Conservation (phyloP, 2,888 invertebrate species). For the Antitype chi region DNA sequence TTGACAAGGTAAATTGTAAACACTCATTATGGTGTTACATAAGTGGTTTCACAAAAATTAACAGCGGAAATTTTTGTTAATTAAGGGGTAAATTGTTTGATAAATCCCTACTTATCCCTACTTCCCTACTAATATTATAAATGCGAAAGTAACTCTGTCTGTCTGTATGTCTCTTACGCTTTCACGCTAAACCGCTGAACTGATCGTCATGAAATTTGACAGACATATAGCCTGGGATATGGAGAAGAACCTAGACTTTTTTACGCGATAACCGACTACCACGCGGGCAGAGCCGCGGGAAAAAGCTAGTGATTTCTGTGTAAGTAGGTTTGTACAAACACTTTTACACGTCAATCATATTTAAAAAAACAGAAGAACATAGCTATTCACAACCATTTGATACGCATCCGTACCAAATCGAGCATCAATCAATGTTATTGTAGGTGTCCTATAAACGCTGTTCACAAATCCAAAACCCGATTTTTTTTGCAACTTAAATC, state of each 20-base stretch:
- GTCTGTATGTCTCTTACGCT: too few relatives aligned
- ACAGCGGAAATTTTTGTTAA: background rate
- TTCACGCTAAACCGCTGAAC: too few relatives aligned
- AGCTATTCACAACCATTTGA: background rate
- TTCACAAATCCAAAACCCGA: background rate
- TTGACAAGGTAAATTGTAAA: slow-evolving; percentile 40
- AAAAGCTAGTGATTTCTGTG: too few relatives aligned
- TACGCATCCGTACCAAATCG: background rate
- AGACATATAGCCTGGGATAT: too few relatives aligned
- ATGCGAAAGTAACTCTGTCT: too few relatives aligned
- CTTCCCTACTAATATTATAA: too few relatives aligned
- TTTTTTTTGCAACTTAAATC: background rate
- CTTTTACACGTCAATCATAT: background rate
- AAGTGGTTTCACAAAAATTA: background rate
- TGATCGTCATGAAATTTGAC: too few relatives aligned
- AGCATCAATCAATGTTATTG: background rate
- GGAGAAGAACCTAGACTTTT: too few relatives aligned
- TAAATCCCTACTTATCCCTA: background rate
- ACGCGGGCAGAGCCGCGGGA: too few relatives aligned
- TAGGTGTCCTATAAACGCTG: background rate
- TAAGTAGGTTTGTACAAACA: too few relatives aligned
- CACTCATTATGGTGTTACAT: slow-evolving; percentile 18
- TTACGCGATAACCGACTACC: too few relatives aligned
- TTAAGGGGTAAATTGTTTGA: background rate
- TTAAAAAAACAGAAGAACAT: background rate